A percentile compares a stretch with the other conserved stretches of the same genome.
phyloP scores from a whole-genome alignment of 2,888 invertebrate species.

The Escarpia spicata region DNA sequence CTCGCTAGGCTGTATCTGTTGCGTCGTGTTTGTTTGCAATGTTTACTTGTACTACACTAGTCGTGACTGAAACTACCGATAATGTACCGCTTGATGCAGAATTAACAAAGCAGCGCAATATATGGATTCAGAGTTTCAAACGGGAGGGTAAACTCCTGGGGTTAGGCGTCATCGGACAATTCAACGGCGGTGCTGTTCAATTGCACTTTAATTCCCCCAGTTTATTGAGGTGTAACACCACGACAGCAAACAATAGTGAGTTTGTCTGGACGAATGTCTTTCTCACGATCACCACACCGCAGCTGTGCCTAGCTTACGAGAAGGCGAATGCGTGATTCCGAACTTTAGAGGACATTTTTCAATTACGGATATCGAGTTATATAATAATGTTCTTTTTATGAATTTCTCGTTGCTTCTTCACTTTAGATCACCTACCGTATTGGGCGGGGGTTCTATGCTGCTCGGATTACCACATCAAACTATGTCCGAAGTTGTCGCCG shows the following conservation, averaged over 20 bases:
- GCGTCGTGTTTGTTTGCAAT: not conserved
- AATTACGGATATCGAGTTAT: not conserved
- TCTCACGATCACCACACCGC: too few relatives aligned
- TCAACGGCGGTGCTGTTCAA: not conserved
- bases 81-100: not conserved
- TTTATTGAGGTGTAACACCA: not conserved
- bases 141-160: not conserved
- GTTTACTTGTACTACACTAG: not conserved
- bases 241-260: not conserved
- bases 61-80: not conserved
- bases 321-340: not conserved
- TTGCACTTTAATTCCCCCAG: not conserved
- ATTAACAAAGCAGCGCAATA: too few relatives aligned
- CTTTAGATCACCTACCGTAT: not conserved
- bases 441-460: not conserved
- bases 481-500: slow-evolving; percentile 5
- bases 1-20: not conserved
- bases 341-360: not conserved
- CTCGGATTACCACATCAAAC: not conserved
- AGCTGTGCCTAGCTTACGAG: not conserved
- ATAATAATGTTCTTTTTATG: not conserved
- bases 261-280: not conserved
- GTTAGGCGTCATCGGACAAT: not conserved
- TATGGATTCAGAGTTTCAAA: too few relatives aligned
- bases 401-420: not conserved